Conservation (phyloP, 2,797 vertebrate species). For the Parauchenoglanis punctatus region DNA sequence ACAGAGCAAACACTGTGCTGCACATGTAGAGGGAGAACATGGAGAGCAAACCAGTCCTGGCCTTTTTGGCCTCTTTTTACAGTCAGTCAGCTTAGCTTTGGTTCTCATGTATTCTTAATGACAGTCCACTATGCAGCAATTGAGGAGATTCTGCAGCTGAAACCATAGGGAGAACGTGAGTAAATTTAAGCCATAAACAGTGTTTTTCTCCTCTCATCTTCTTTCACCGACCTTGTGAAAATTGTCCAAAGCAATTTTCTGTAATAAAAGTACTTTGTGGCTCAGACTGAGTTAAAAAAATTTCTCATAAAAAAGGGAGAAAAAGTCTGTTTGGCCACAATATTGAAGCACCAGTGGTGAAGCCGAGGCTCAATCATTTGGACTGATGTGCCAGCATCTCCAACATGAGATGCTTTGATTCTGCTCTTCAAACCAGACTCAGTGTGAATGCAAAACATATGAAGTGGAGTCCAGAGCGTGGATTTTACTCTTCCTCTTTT, state of each 20-base stretch:
- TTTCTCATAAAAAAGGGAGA: slow-evolving; percentile 36
- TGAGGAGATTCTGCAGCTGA: slow-evolving; percentile 23
- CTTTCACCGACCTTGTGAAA: slow-evolving; percentile 29
- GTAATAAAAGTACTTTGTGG: slow-evolving; percentile 38
- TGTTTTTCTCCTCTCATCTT: slow-evolving; percentile 33
- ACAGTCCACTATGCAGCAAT: slow-evolving; percentile 16
- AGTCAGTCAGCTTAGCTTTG: slow-evolving; percentile 7
- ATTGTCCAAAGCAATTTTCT: slow-evolving; percentile 39
- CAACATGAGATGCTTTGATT: slow-evolving; percentile 63
- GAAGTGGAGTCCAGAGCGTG: slow-evolving; percentile 56
- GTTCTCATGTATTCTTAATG: slow-evolving; percentile 36
- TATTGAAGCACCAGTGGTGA: slow-evolving; percentile 53
- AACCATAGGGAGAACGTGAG: slow-evolving; percentile 24
- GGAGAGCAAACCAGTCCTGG: neutral
- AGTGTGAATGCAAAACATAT: slow-evolving; percentile 51
- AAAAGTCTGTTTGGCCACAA: slow-evolving; percentile 48
- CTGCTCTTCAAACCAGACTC: slow-evolving; percentile 61
- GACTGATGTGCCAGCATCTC: slow-evolving; percentile 43
- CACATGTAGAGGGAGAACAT: slow-evolving; percentile 2
- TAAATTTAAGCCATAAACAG: slow-evolving; percentile 33
- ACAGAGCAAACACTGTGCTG: neutral
- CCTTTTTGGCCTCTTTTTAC: neutral
- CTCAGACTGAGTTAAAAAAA: slow-evolving; percentile 28
- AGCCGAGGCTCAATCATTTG: slow-evolving; percentile 50
- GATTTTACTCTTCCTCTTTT: slow-evolving; percentile 42